Conservation (phyloP, 1,140 invertebrate genomes). For the Eurosta solidaginis region DNA sequence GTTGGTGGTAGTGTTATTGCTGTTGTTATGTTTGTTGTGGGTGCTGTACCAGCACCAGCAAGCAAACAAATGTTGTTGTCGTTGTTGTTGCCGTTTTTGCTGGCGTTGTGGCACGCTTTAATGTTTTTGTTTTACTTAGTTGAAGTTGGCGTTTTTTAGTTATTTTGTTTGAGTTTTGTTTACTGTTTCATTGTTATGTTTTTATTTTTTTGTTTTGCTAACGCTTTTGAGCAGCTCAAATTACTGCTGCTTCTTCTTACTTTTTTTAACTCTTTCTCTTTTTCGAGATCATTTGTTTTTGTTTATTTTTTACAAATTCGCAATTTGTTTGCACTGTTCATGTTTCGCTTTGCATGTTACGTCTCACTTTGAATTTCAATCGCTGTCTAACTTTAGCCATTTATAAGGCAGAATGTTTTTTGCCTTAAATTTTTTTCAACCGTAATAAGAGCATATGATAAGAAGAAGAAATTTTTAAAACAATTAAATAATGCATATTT, state of each 20-base stretch:
- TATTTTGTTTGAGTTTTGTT: background rate
- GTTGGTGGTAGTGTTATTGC: conserved; percentile 21
- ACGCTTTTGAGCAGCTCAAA: background rate
- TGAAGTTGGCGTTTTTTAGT: no score
- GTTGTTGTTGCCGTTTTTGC: conserved; percentile 37
- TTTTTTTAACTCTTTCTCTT: conserved; percentile 28
- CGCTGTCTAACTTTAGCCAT: conserved; percentile 29
- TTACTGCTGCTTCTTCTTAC: background rate
- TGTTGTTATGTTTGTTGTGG: background rate
- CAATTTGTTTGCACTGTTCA: background rate
- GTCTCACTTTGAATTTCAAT: background rate
- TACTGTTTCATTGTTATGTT: no score
- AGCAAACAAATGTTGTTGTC: conserved; percentile 24
- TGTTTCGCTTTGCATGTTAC: background rate
- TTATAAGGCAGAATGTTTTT: conserved; percentile 25
- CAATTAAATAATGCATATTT: background rate
- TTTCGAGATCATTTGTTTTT: conserved; percentile 22
- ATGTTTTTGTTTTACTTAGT: background rate
- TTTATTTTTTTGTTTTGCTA: no score
- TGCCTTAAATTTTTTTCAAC: background rate
- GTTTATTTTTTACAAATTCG: background rate
- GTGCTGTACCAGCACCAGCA: conserved; percentile 19
- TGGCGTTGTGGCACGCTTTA: no score
- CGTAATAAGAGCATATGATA: no score
- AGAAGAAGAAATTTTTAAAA: no score